Conservation (phyloP, 2,113 vertebrate genomes). For the Corvus cornix region DNA sequence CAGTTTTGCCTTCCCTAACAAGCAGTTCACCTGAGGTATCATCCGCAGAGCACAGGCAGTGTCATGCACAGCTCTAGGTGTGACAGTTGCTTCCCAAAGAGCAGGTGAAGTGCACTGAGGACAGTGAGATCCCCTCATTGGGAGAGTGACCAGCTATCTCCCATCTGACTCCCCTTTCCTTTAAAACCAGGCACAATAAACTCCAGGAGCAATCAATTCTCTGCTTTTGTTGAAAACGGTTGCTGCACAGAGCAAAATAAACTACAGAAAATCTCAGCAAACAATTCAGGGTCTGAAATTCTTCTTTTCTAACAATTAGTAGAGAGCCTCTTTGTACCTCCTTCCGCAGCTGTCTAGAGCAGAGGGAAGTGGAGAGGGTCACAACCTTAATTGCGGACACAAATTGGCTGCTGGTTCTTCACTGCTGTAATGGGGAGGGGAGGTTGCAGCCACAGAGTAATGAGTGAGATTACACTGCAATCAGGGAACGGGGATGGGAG, state of each 20-base stretch:
- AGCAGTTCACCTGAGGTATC: background rate
- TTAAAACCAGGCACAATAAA: constrained; percentile 3
- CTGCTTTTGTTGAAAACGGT: background rate
- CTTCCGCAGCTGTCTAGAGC: background rate
- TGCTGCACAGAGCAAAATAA: constrained; percentile 9
- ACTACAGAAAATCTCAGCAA: background rate
- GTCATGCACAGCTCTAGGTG: background rate
- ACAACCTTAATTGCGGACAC: constrained; percentile 46
- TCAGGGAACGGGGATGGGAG: background rate
- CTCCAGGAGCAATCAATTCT: background rate
- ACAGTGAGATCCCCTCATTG: background rate
- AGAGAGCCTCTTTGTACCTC: background rate
- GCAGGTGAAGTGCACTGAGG: background rate
- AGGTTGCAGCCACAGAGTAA: background rate
- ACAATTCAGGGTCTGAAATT: background rate
- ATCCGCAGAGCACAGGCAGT: background rate
- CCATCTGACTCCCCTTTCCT: background rate
- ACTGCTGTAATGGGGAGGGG: background rate
- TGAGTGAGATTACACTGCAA: background rate
- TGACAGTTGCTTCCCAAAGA: background rate
- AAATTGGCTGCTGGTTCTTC: constrained; percentile 39
- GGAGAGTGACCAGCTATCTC: background rate
- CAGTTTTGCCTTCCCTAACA: background rate
- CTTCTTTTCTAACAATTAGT: background rate
- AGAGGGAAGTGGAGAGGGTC: constrained; percentile 29